Conservation (phyloP, 1,140 invertebrate species). For the Laupala kohalensis region DNA sequence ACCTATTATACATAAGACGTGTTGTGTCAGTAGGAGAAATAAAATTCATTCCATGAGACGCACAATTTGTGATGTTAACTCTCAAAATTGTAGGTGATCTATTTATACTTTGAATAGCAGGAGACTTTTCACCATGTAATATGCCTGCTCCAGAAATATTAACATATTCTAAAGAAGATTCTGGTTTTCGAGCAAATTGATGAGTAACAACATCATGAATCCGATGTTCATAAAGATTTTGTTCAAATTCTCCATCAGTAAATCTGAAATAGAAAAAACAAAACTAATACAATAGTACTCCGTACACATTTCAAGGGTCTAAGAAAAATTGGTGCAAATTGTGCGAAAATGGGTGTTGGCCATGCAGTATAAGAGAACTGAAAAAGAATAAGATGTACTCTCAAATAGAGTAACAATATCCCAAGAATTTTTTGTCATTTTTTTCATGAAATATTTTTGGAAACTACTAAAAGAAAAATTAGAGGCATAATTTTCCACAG, state of each 20-base stretch:
- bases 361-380: too few relatives aligned
- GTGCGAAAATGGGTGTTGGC: too few relatives aligned
- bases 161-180: conserved; percentile 69
- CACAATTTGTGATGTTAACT: conserved; percentile 71
- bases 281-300: too few relatives aligned
- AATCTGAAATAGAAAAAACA: conserved; percentile 41
- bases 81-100: conserved; percentile 70
- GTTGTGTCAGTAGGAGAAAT: conserved; percentile 69
- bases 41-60: conserved; percentile 83
- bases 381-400: too few relatives aligned
- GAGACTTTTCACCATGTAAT: conserved; percentile 86
- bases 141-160: conserved; percentile 91
- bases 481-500: too few relatives aligned
- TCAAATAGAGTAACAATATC: too few relatives aligned
- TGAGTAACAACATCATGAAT: conserved; percentile 70
- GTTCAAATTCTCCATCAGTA: conserved; percentile 77
- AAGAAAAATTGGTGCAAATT: too few relatives aligned
- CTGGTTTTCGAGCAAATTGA: conserved; percentile 44
- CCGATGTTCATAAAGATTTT: conserved; percentile 64
- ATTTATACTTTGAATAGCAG: conserved; percentile 78
- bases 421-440: too few relatives aligned
- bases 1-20: conserved; percentile 31
- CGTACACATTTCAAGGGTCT: too few relatives aligned
- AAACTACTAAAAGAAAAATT: too few relatives aligned
- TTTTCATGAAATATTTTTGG: too few relatives aligned